These are phyloP conservation scores for Acanthiza pusilla DNA, from an alignment of 2,797 vertebrate species.

Conservation along the genomic window DNA sequence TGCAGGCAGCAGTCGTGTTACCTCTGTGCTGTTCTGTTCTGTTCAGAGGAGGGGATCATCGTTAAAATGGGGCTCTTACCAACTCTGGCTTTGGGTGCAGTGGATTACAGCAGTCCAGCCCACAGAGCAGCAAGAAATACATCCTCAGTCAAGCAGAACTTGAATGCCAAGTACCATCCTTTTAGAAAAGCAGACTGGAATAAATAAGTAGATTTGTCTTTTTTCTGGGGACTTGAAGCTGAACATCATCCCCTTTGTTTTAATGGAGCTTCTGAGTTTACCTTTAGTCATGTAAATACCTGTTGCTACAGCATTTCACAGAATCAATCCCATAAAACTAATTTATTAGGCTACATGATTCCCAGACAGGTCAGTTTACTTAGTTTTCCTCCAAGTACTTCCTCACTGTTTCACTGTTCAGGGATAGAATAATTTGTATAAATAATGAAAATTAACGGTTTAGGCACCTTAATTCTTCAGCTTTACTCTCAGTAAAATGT, in stretches of 20 bases:
- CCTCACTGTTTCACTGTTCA: neutral
- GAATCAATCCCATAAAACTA: neutral
- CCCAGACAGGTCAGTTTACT: neutral
- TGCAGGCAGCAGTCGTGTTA: accelerated
- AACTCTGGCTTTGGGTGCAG: neutral
- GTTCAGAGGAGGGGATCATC: neutral
- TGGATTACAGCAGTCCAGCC: neutral
- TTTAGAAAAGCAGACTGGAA: neutral
- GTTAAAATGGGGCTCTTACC: neutral
- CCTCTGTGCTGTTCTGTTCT: neutral
- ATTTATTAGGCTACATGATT: neutral
- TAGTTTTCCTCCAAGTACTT: neutral
- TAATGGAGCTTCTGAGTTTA: neutral
- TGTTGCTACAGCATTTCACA: neutral
- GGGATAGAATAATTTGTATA: neutral
- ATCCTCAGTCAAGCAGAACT: neutral
- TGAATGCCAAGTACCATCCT: neutral
- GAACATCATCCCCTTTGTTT: neutral
- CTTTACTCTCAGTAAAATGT: neutral
- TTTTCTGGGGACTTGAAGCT: neutral
- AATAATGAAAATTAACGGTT: neutral
- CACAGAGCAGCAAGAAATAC: neutral
- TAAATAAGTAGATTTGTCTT: neutral
- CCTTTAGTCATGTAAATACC: neutral
- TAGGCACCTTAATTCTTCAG: neutral